Evolutionary conservation across 2,113 vertebrate genomes (phyloP).

Genomic region (Irena cyanogastra): DNA sequence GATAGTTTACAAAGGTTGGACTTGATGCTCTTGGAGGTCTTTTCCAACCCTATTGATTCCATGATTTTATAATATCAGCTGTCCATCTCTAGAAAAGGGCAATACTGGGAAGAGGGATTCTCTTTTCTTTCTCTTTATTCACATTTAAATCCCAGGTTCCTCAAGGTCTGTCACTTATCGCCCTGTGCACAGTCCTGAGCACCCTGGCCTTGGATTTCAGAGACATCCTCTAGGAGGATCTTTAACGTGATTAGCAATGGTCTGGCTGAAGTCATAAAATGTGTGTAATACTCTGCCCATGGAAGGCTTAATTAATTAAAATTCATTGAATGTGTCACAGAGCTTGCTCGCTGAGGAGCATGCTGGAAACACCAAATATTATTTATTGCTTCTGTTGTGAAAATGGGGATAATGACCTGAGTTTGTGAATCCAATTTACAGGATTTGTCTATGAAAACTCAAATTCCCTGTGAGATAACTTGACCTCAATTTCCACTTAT

Average conservation of each 20-base stretch:
- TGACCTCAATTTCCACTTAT: constrained; percentile 44
- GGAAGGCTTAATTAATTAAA: constrained; percentile 29
- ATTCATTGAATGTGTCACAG: neutral
- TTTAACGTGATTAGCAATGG: neutral
- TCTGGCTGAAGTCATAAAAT: neutral
- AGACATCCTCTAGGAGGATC: neutral
- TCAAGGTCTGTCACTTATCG: neutral
- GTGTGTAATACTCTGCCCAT: neutral
- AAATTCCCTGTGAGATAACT: neutral
- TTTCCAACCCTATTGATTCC: neutral
- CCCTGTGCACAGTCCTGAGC: neutral
- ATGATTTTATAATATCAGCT: neutral
- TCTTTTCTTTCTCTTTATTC: neutral
- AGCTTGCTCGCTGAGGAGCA: neutral
- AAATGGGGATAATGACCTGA: neutral
- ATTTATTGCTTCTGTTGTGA: constrained; percentile 27
- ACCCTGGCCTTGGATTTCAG: neutral
- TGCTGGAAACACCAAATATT: constrained; percentile 6
- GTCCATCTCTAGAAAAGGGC: neutral
- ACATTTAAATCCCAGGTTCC: neutral
- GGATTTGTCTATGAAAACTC: constrained; percentile 35
- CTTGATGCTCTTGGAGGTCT: neutral
- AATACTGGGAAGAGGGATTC: neutral
- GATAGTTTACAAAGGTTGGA: neutral
- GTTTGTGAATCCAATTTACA: constrained; percentile 23